Conservation (phyloP, 2,113 vertebrate species). For the Thunnus maccoyii region DNA sequence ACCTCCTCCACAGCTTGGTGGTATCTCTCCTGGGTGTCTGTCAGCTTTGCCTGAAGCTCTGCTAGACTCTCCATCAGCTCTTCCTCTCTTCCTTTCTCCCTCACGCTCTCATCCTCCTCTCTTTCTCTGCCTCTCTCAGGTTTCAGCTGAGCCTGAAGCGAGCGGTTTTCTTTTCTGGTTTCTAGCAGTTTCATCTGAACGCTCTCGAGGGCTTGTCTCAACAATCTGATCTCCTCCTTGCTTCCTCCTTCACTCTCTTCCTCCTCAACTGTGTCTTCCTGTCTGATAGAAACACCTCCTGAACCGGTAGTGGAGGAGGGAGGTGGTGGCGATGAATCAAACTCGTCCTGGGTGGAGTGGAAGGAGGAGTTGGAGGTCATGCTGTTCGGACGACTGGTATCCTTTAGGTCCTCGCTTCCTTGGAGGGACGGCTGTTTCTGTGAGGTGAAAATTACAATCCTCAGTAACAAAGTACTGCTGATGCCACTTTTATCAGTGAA, state of each 20-base stretch:
- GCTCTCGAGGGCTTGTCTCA: conserved; percentile 87
- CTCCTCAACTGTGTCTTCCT: conserved; percentile 36
- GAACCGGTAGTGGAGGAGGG: neutral
- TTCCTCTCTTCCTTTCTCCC: conserved; percentile 71
- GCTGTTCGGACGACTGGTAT: conserved; percentile 81
- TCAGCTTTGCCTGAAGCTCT: conserved; percentile 87
- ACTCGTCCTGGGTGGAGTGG: conserved; percentile 87
- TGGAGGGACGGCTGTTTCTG: conserved; percentile 79
- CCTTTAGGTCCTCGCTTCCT: conserved; percentile 74
- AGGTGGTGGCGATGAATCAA: conserved; percentile 71
- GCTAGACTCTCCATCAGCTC: conserved; percentile 88
- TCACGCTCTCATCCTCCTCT: conserved; percentile 49
- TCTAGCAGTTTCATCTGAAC: conserved; percentile 86
- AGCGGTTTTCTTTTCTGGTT: conserved; percentile 85
- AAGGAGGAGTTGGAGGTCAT: conserved; percentile 86
- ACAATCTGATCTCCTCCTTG: conserved; percentile 82
- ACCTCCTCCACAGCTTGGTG: conserved; percentile 88
- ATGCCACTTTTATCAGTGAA: neutral
- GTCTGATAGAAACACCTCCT: conserved; percentile 23
- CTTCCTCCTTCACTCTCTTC: conserved; percentile 51
- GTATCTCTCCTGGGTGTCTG: conserved; percentile 87
- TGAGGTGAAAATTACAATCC: neutral
- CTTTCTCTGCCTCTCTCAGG: conserved; percentile 64
- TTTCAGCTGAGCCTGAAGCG: conserved; percentile 84
- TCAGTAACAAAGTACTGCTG: neutral